These are phyloP conservation scores for Ischnus inquisitorius DNA, from an alignment of 2,888 invertebrate genomes.

Conservation along the genomic window DNA sequence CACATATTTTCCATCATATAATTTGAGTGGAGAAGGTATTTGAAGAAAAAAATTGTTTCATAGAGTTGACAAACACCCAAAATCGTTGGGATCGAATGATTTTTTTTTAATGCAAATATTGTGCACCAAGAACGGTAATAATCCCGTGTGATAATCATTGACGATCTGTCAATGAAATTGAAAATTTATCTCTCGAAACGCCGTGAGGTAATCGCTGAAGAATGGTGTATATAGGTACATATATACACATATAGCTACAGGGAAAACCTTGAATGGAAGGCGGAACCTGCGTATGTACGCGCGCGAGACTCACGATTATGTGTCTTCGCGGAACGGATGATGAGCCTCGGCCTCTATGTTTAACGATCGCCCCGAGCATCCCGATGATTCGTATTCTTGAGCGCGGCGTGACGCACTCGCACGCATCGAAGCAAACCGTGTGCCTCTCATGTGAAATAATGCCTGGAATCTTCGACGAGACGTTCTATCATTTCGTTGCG, in stretches of 20 bases:
- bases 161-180: constrained; percentile 60
- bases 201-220: constrained; percentile 31
- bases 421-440: constrained; percentile 23
- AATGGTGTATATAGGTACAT: constrained; percentile 5
- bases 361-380: constrained; percentile 66
- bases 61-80: not conserved
- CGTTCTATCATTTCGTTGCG: constrained; percentile 62
- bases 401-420: constrained; percentile 61
- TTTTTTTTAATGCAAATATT: not conserved
- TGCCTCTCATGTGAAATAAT: constrained; percentile 65
- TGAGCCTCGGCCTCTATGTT: constrained; percentile 65
- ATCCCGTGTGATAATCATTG: constrained; percentile 5
- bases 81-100: not conserved
- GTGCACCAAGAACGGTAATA: not conserved
- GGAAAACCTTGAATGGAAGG: constrained; percentile 64
- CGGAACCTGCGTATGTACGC: constrained; percentile 62
- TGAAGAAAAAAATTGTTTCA: not conserved
- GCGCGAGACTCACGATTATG: constrained; percentile 60
- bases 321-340: constrained; percentile 68
- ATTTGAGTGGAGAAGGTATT: not conserved
- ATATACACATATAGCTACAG: constrained; percentile 19
- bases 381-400: constrained; percentile 68
- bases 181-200: constrained; percentile 49
- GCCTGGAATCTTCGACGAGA: constrained; percentile 65
- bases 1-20: not conserved